A percentile compares a stretch with the other conserved stretches of the same genome.
Evolutionary conservation across 2,113 vertebrate species (phyloP).

Genomic region (Planiliza haematocheilus): DNA sequence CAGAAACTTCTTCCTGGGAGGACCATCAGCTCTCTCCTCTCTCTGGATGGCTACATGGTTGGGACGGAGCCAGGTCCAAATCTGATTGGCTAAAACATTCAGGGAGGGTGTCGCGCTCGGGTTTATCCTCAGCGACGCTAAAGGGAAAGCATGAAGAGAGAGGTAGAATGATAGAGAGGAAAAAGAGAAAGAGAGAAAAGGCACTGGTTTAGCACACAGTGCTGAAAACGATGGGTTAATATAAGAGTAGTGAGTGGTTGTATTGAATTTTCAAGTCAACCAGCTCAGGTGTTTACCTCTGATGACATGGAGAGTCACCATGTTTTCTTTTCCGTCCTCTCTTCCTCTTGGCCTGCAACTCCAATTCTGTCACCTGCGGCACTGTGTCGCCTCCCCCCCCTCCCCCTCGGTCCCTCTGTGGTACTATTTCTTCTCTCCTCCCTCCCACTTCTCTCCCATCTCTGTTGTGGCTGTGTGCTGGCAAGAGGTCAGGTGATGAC

Average conservation of each 20-base stretch:
- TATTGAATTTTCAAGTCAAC: constrained; percentile 72
- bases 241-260: constrained; percentile 67
- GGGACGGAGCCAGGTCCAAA: constrained; percentile 74
- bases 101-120: constrained; percentile 72
- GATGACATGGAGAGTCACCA: constrained; percentile 73
- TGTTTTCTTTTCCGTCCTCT: constrained; percentile 91
- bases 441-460: constrained; percentile 59
- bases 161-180: constrained; percentile 78
- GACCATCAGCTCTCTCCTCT: constrained; percentile 86
- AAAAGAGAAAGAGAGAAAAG: constrained; percentile 78
- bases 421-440: constrained; percentile 70
- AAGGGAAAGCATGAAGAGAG: constrained; percentile 75
- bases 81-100: constrained; percentile 80
- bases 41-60: constrained; percentile 80
- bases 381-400: constrained; percentile 76
- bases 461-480: constrained; percentile 53
- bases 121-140: constrained; percentile 84
- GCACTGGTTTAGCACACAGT: constrained; percentile 85
- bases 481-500: constrained; percentile 57
- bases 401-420: constrained; percentile 49
- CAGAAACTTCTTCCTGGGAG: constrained; percentile 94
- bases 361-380: constrained; percentile 86
- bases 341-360: constrained; percentile 87
- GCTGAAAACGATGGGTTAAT: constrained; percentile 82
- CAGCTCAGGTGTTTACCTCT: constrained; percentile 75